A percentile compares a stretch with the other conserved stretches of the same genome.
Evolutionary conservation across 2,888 invertebrate genomes (phyloP).

Genomic region (Drosophila seclusa): DNA sequence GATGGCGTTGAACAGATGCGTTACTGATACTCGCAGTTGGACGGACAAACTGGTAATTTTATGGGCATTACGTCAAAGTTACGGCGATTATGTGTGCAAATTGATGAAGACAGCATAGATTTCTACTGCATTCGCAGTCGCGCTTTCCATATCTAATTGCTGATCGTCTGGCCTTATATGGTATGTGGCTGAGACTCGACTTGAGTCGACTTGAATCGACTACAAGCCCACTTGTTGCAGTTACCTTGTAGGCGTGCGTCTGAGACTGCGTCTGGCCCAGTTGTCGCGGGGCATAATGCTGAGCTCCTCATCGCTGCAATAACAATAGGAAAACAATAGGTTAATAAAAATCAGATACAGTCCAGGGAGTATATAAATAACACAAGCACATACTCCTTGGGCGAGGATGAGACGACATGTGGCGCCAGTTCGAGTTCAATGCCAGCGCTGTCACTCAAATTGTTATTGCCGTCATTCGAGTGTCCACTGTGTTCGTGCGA

Average conservation of each 20-base stretch:
- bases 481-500: constrained; percentile 67
- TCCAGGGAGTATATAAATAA: constrained; percentile 26
- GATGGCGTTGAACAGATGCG: constrained; percentile 37
- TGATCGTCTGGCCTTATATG: constrained; percentile 44
- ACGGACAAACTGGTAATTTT: constrained; percentile 42
- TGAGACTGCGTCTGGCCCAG: constrained; percentile 93
- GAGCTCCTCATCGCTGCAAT: constrained; percentile 86
- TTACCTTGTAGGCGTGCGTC: constrained; percentile 92
- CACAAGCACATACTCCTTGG: constrained; percentile 74
- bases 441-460: constrained; percentile 74
- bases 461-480: constrained; percentile 79
- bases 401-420: constrained; percentile 80
- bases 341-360: constrained; percentile 36
- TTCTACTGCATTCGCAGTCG: constrained; percentile 23
- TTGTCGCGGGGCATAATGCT: constrained; percentile 90
- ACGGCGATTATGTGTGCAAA: constrained; percentile 42
- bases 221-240: constrained; percentile 13
- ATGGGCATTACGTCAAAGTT: constrained; percentile 63
- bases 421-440: constrained; percentile 85
- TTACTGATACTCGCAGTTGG: constrained; percentile 27
- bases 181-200: constrained; percentile 12
- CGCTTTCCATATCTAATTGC: constrained; percentile 54
- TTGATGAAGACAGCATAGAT: constrained; percentile 38
- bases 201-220: constrained; percentile 11
- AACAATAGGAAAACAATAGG: constrained; percentile 48